These are phyloP conservation scores for Pocillopora damicornis DNA, from an alignment of 64 coral and sea anemone species.

Conservation along the genomic window DNA sequence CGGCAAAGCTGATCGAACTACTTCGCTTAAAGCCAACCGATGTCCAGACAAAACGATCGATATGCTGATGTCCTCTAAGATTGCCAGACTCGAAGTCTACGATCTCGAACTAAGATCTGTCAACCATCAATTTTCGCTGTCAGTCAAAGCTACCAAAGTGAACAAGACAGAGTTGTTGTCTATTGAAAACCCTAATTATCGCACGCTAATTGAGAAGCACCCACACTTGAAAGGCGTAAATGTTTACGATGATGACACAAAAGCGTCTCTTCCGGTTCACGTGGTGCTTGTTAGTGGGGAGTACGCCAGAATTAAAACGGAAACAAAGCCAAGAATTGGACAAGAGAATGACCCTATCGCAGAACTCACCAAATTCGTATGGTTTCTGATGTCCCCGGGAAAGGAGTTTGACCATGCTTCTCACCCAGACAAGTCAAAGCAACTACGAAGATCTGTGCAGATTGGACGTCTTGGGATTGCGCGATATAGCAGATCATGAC, in stretches of 20 bases:
- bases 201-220: not conserved
- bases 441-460: slow-evolving; percentile 44
- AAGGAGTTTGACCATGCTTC: not conserved
- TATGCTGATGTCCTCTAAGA: slow-evolving; percentile 37
- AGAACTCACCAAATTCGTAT: slow-evolving; percentile 39
- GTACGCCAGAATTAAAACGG: not conserved
- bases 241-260: not conserved
- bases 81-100: not conserved
- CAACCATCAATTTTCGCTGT: slow-evolving; percentile 38
- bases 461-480: slow-evolving; percentile 40
- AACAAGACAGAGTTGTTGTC: slow-evolving; percentile 8
- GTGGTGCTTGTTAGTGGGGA: not conserved
- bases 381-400: slow-evolving; percentile 38
- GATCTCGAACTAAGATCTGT: slow-evolving; percentile 32
- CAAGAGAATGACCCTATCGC: slow-evolving; percentile 10
- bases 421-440: not conserved
- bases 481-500: slow-evolving; percentile 10
- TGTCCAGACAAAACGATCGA: slow-evolving; percentile 24
- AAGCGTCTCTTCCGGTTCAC: not conserved
- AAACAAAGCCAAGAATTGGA: slow-evolving; percentile 31
- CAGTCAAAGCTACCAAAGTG: slow-evolving; percentile 30
- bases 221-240: not conserved
- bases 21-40: slow-evolving; percentile 19
- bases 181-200: slow-evolving; percentile 1
- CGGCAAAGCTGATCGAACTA: slow-evolving; percentile 24